Base-by-base conservation (phyloP, 2,888 invertebrate species). In the Rhamphomyia laevipes region DNA sequence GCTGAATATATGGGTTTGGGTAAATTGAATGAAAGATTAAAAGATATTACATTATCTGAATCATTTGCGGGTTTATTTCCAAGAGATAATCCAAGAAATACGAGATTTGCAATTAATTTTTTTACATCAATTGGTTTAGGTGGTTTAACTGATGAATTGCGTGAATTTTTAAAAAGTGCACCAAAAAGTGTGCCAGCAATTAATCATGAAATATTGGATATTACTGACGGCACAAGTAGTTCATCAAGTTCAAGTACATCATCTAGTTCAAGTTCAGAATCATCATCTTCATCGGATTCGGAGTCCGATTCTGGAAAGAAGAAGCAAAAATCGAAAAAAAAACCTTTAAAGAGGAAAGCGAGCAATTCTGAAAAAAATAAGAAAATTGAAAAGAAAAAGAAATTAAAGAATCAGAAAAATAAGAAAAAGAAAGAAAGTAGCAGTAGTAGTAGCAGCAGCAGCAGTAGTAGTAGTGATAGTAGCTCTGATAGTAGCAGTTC, bases 81-180 rank as follows among this genome's bases (percentile, higher is more conserved):
- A 0, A 77, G 91, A 49, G 94, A 97, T 64, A 90, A 95, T 73
- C 96, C 97, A 0, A 84, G 90, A 64, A 93, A 97, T 66, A 95
- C 96, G 0, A 76, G 97, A 61, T 99, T 99, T 73, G 88, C 97
- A 0, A 97, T 99, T 45, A 96, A 96, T 65, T 96, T 95, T 73
- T 96, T 96, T 68, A 95, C 95, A 0, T 90, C 93, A 0, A 95
- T 95, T 63, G 95, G 97, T 58, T 77, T 99, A 48, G 97, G 97
- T 49, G 96, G 95, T 1, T 74, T 99, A 2, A 99, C 97, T 0
- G 93, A 94, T 71, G 93, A 92, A 61, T 71, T 94, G 40, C 73
- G 93, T 51, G 90, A 91, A 61, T 91, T 92, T 72, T 73, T 94
- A 55, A 92, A 92, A 55, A 67, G 60, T 53, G 68, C 68, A 0